Evolutionary conservation across 2,888 invertebrate species (phyloP).

Genomic region (Ametastegia equiseti): DNA sequence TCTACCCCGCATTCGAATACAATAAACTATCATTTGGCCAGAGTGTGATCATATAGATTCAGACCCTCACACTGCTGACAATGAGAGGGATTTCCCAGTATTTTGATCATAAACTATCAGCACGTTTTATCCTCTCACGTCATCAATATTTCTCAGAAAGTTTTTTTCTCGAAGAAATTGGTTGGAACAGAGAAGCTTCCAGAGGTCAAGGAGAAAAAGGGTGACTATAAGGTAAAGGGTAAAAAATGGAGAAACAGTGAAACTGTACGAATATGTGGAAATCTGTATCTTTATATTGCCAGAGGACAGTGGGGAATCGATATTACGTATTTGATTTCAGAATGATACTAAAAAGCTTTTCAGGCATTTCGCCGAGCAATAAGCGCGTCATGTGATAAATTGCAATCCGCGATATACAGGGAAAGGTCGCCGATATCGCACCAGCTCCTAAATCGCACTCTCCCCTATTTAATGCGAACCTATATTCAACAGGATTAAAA

Average conservation of each 20-base stretch:
- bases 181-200: no score
- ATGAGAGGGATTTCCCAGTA: no score
- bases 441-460: neutral
- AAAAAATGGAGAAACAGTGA: slow-evolving; percentile 36
- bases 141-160: no score
- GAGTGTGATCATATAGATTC: no score
- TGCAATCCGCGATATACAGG: slow-evolving; percentile 11
- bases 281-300: neutral
- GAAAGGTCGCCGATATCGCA: slow-evolving; percentile 2
- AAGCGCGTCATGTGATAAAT: slow-evolving; percentile 39
- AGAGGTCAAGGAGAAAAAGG: slow-evolving; percentile 18
- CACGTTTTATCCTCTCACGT: no score
- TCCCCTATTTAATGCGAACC: neutral
- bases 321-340: slow-evolving; percentile 36
- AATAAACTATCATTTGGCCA: neutral
- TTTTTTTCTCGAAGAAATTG: no score
- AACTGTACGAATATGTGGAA: neutral
- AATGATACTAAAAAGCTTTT: slow-evolving; percentile 37
- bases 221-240: slow-evolving; percentile 43
- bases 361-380: slow-evolving; percentile 29
- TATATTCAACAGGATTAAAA: neutral
- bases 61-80: no score
- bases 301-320: slow-evolving; percentile 21
- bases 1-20: neutral
- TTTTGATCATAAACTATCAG: no score